These are phyloP conservation scores for Sarcophaga peregrina DNA, from an alignment of 1,140 invertebrate genomes.

Conservation along the genomic window DNA sequence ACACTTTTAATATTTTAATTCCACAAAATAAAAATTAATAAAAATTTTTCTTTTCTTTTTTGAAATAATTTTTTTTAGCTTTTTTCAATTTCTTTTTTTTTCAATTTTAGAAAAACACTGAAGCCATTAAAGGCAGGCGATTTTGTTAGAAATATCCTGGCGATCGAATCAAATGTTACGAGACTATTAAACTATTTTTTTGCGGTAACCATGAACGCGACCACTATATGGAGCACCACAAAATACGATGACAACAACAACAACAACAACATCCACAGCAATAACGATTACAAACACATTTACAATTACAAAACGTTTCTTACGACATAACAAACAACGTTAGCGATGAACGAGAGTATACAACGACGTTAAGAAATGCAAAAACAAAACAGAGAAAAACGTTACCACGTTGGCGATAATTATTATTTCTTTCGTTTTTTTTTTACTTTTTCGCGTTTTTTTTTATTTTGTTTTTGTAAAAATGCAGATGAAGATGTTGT, in stretches of 20 bases:
- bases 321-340: neutral
- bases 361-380: constrained; percentile 36
- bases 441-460: neutral
- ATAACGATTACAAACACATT: constrained; percentile 32
- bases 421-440: neutral
- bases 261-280: constrained; percentile 13
- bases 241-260: constrained; percentile 30
- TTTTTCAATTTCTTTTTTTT: constrained; percentile 15
- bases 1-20: neutral
- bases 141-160: constrained; percentile 48
- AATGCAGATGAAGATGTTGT: neutral
- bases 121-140: neutral
- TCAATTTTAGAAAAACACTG: neutral
- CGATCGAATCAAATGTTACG: constrained; percentile 66
- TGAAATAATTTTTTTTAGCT: neutral
- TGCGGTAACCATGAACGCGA: constrained; percentile 67
- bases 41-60: constrained; percentile 19
- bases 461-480: neutral
- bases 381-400: too few relatives aligned
- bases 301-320: constrained; percentile 17
- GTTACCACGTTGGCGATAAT: constrained; percentile 30
- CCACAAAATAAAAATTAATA: constrained; percentile 1
- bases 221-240: constrained; percentile 54
- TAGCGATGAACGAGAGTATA: constrained; percentile 47
- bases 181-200: constrained; percentile 67